Evolutionary conservation across 2,888 invertebrate genomes (phyloP), one percentile per base, ranked within the genome.

Genomic region (Phorcus lineatus): DNA sequence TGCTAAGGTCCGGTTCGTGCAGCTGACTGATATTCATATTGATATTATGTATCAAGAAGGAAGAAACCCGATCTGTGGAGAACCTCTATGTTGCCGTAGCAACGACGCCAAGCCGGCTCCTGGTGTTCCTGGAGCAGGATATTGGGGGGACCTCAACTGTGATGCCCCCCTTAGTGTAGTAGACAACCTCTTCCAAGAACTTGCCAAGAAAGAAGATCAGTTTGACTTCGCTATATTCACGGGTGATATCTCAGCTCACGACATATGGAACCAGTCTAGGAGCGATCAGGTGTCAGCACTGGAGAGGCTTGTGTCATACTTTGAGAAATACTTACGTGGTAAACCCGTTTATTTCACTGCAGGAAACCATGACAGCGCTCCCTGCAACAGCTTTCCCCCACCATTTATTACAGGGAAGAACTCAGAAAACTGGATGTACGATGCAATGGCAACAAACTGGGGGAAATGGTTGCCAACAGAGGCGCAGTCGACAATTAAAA

Each of bases 281-380:
- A 94, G 94, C 70, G 97, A 97, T 92, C 98, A 98, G 92, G 93
- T 98, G 36, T 80, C 90, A 16, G 52, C 82, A 6, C 78, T 89
- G 24, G 55, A 87, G 79, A 74, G 82, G 80, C 70, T 91, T 40
- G 86, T 88, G 19, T 78, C 88, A 6, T 83, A 89, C 31, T 88
- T 93, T 77, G 81, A 86, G 40, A 88, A 88, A 53, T 92, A 93
- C 81, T 98, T 99, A 90, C 98, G 92, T 0, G 80, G 96, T 0
- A 96, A 97, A 36, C 98, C 97, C 0, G 97, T 99, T 84, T 98
- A 97, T 91, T 98, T 98, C 17, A 97, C 98, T 0, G 94, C 99
- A 4, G 99, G 99, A 3, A 99, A 99, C 93, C 99, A 99, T 90
- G 99, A 99, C 94, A 96, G 97, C 84, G 97, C 97, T 6, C 99